Evolutionary conservation across 2,113 vertebrate genomes (phyloP), one percentile per base, ranked within the genome.

Genomic region (Capreolus pygargus): DNA sequence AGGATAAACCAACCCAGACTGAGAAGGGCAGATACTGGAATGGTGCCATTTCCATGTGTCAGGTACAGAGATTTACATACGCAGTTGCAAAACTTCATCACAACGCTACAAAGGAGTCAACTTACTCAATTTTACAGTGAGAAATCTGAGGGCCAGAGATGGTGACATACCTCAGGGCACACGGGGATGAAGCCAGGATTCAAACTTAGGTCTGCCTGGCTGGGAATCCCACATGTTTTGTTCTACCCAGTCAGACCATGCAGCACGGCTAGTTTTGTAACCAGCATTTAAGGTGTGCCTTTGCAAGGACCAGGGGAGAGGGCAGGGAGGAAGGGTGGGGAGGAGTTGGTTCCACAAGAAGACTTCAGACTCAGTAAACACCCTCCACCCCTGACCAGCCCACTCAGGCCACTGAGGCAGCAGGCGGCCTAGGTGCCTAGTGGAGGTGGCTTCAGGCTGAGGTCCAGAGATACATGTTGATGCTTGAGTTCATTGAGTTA

Each of bases 391-490:
- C 39, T 7, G 13, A 27, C 79, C 9, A 19, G 43, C 13, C 33
- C n/a, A 27, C 33, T 39, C 13, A 55, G 21, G 30, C 83, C 78
- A 79, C 36, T 0, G 50, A 50, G 15, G 33, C 47, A 86, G 55
- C 43, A 57, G 57, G 54, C 28, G 36, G 25, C 55, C 6, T 1
- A 7, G 19, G 39, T 15, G 13, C 21, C 1, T 0, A 3, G 36
- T 13, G 17, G 61, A 33, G 16, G 33, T 4, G 7, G 4, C 15
- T 54, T 39, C 39, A 25, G 33, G 64, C 50, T 23, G 70, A 43
- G 36, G 19, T 57, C 84, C 3, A 14, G 27, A 21, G 60, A 70
- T 0, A 13, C 1, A 0, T 8, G 19, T 43, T 27, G 54, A 25
- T 45, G 25, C 36, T 15, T 57, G 27, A 45, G 84, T 43, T 60